These are phyloP conservation scores for Spodoptera littoralis DNA, from an alignment of 2,888 invertebrate species.

Conservation along the genomic window DNA sequence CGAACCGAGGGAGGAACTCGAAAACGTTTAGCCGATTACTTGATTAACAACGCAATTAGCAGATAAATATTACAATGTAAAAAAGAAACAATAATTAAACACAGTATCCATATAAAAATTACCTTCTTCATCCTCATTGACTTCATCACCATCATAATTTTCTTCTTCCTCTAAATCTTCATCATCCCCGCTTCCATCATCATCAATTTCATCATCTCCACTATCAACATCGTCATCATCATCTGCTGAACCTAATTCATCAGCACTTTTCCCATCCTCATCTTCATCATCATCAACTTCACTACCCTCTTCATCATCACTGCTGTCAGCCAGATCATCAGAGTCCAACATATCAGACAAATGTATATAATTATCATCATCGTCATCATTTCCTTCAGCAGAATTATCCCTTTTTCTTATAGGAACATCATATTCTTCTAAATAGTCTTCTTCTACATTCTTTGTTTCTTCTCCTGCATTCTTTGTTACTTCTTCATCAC, in stretches of 20 bases:
- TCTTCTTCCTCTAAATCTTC: slow-evolving; percentile 28
- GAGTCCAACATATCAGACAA: slow-evolving; percentile 80
- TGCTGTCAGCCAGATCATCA: slow-evolving; percentile 73
- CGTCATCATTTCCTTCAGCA: slow-evolving; percentile 76
- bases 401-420: slow-evolving; percentile 70
- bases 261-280: slow-evolving; percentile 47
- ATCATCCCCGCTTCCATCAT: slow-evolving; percentile 31
- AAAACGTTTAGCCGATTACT: too few species aligned
- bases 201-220: slow-evolving; percentile 51
- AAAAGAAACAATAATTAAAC: too few species aligned
- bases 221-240: slow-evolving; percentile 42
- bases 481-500: slow-evolving; percentile 41
- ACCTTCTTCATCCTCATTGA: slow-evolving; percentile 67
- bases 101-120: too few species aligned
- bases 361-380: slow-evolving; percentile 78
- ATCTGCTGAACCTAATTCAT: slow-evolving; percentile 34
- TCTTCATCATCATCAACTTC: slow-evolving; percentile 46
- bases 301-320: slow-evolving; percentile 60
- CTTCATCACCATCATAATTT: slow-evolving; percentile 57
- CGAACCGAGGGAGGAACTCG: too few species aligned
- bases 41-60: too few species aligned
- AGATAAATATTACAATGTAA: too few species aligned
- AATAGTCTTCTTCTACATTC: slow-evolving; percentile 65
- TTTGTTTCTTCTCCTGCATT: neutral
- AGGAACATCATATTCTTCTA: slow-evolving; percentile 80